Conservation (phyloP, 1,140 invertebrate genomes). For the Holcopasites calliopsidis region DNA sequence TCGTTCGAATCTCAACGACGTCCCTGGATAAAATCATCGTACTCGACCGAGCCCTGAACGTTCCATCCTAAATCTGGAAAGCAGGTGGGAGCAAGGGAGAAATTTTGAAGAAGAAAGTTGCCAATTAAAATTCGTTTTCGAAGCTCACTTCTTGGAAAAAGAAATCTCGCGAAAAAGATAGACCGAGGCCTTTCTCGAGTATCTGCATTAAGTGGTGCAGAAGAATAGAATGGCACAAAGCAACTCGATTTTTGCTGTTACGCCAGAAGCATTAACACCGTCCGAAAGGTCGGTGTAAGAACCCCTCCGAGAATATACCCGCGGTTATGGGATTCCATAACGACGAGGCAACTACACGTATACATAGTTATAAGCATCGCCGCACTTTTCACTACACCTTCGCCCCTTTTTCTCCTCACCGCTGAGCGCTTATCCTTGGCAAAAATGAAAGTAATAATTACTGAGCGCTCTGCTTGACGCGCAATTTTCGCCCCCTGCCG, state of each 20-base stretch:
- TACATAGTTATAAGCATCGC: slow-evolving; percentile 55
- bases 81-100: no score
- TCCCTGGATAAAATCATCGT: no score
- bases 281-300: slow-evolving; percentile 52
- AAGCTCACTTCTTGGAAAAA: no score
- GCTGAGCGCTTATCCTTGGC: slow-evolving; percentile 12
- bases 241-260: slow-evolving; percentile 58
- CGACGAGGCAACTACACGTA: slow-evolving; percentile 29
- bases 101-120: no score
- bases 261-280: slow-evolving; percentile 59
- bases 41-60: no score
- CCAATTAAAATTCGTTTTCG: no score
- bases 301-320: slow-evolving; percentile 54
- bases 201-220: slow-evolving; percentile 37
- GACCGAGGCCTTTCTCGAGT: neutral
- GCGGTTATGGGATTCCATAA: slow-evolving; percentile 64
- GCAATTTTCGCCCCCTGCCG: slow-evolving; percentile 26
- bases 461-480: slow-evolving; percentile 27
- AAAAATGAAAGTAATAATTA: slow-evolving; percentile 56
- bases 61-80: no score
- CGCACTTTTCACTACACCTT: slow-evolving; percentile 13
- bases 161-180: neutral
- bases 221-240: slow-evolving; percentile 9
- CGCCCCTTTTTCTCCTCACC: neutral
- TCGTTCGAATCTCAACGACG: no score